Evolutionary conservation across 2,888 invertebrate genomes (phyloP).

Genomic region (Muscina levida): DNA sequence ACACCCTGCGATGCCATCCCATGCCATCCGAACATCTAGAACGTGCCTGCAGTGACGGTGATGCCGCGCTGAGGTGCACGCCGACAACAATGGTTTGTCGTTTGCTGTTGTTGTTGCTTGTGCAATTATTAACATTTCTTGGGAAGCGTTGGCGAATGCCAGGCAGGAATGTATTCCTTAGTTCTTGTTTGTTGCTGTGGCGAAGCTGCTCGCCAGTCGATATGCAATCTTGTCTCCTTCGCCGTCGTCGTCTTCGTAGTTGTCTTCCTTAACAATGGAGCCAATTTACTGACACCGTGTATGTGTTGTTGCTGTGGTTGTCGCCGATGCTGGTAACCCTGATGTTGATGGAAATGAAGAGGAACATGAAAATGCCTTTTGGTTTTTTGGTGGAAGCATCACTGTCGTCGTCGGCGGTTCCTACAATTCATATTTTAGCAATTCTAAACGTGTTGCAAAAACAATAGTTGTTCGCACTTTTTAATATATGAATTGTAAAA

Average conservation of each 20-base stretch:
- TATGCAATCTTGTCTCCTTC: slow-evolving; percentile 55
- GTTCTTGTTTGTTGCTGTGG: slow-evolving; percentile 11
- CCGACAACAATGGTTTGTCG: too few relatives aligned
- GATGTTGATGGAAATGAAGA: slow-evolving; percentile 36
- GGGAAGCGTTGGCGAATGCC: slow-evolving; percentile 52
- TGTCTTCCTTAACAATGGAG: slow-evolving; percentile 55
- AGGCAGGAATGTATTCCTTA: slow-evolving; percentile 24
- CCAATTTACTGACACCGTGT: slow-evolving; percentile 58
- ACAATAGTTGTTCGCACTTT: slow-evolving; percentile 68
- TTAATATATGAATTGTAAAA: slow-evolving; percentile 80
- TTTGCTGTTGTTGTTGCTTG: slow-evolving; percentile 41
- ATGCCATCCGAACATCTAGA: slow-evolving; percentile 38
- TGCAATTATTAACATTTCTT: slow-evolving; percentile 59
- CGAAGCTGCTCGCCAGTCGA: slow-evolving; percentile 14
- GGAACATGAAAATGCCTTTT: slow-evolving; percentile 54
- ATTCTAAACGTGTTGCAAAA: slow-evolving; percentile 77
- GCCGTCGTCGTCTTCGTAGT: slow-evolving; percentile 16
- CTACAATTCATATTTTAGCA: slow-evolving; percentile 78
- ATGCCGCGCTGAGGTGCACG: slow-evolving; percentile 38
- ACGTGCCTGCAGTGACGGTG: slow-evolving; percentile 51
- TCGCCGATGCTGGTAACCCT: slow-evolving; percentile 9
- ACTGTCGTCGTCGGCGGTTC: slow-evolving; percentile 38
- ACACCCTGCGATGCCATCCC: neutral
- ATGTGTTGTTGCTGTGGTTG: slow-evolving; percentile 22
- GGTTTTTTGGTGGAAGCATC: slow-evolving; percentile 57